Base-by-base conservation (phyloP, 2,797 vertebrate species). In the Odontamblyopus rebecca region DNA sequence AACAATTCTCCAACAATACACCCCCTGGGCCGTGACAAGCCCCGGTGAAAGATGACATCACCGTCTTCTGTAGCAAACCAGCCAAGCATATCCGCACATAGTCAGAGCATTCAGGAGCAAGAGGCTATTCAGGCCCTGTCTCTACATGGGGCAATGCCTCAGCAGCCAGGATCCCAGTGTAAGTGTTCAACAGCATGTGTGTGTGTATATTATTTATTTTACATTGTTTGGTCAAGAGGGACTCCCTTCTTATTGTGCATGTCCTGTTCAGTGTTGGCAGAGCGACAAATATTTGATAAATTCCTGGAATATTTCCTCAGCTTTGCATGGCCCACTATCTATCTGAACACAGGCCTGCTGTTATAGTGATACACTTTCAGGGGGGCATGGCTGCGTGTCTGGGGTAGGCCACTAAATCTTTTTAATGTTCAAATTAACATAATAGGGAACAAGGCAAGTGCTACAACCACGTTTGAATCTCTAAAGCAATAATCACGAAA, bases 201-300 rank as follows among this genome's bases (percentile, higher is more conserved):
- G 35, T 38, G 35, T 75, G 66, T 38, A 63, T 48, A 16, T 41
- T 1, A 48, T 29, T 41, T 59, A 38, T 29, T 70, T 69, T 72
- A 75, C 44, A 61, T 27, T 29, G 23, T 35, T 75, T 82, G 74
- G 65, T 70, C 68, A 50, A 78, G 70, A 84, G 75, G 77, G 74
- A 68, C 79, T 76, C 78, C 77, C 80, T 77, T 77, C 80, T 82
- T 75, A 51, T 67, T 73, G 79, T 65, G 76, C 75, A 69, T 44
- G 50, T 94, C 92, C 90, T 86, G 91, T 91, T 91, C 93, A 89
- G 0, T 76, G 61, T 88, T 90, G 88, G 87, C 85, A 13, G 27
- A 38, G 74, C 77, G 88, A 88, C 89, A 94, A 92, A 92, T 86
- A 88, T 89, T 90, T 69, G 0, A 82, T 74, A 75, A 77, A 91